Base-by-base conservation (phyloP, 2,113 vertebrate species). In the Hystrix cristata region DNA sequence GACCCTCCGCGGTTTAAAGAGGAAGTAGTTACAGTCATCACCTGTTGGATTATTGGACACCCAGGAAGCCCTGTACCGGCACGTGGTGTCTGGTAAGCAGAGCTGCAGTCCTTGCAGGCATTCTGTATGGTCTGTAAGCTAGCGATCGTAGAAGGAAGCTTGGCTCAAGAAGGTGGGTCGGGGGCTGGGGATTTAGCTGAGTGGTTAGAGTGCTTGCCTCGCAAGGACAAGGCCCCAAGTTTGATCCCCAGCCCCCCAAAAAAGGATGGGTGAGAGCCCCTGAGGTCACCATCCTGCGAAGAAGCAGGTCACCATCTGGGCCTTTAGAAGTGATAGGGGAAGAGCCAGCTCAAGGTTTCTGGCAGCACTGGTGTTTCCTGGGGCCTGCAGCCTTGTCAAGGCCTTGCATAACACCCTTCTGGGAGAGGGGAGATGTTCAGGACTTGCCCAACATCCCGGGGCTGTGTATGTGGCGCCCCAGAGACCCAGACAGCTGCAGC, bases 381-480 rank as follows among this genome's bases (percentile, higher is more conserved):
- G 53, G 15, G 0, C 55, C 76, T 29, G 1, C 25, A 0, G 19
- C 1, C 13, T 79, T 18, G 29, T 43, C 43, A 14, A 10, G 7
- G 34, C 2, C 34, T 46, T 74, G 2, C 4, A 5, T 0, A 16
- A 29, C 1, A 14, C 27, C 15, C 13, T 43, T 27, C 43, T 19
- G 0, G 1, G 11, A 31, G n/a, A 34, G 23, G 81, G 21, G 27
- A 64, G 21, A 5, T 15, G 0, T 7, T 14, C 0, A 23, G 11
- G n/a, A 8, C 76, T 14, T 21, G 11, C 43, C n/a, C 1, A 3
- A 16, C 46, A 46, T 80, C 85, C n/a, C 16, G 2, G 34, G 14
- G 38, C 69, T 74, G 2, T 34, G 5, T 43, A 62, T 64, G 18
- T 38, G 5, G 67, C 76, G 46, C n/a, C 78, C 78, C 11, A 57